Conservation (phyloP, 1,140 invertebrate genomes). For the Papilio glaucus region DNA sequence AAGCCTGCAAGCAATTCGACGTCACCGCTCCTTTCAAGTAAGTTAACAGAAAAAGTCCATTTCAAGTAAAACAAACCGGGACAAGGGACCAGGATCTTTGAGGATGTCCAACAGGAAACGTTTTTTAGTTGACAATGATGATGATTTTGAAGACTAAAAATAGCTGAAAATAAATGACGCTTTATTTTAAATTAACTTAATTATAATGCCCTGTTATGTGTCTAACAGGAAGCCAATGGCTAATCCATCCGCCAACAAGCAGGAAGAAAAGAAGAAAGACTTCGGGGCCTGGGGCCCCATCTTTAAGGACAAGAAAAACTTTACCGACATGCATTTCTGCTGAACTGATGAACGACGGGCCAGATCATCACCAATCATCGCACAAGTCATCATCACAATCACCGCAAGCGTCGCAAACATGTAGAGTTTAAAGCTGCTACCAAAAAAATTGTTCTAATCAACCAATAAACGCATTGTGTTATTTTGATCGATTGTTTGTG, state of each 20-base stretch:
- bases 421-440: constrained; percentile 48
- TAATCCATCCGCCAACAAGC: constrained; percentile 43
- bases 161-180: too few species aligned
- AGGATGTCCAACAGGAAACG: too few species aligned
- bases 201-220: too few species aligned
- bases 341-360: constrained; percentile 65
- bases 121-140: too few species aligned
- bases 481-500: constrained; percentile 48
- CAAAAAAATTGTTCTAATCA: constrained; percentile 53
- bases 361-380: constrained; percentile 56
- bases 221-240: constrained; percentile 66
- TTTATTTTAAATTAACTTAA: too few species aligned
- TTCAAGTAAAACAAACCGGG: too few species aligned
- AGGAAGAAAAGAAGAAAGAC: constrained; percentile 79
- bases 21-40: constrained; percentile 68
- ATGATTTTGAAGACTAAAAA: background rate
- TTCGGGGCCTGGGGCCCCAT: constrained; percentile 88
- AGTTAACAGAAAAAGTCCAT: constrained; percentile 44
- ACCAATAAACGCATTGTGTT: constrained; percentile 51
- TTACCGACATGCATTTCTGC: constrained; percentile 88
- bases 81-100: too few species aligned
- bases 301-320: constrained; percentile 89
- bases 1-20: constrained; percentile 70
- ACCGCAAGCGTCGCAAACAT: constrained; percentile 41
- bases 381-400: constrained; percentile 54